Percentiles rank a stretch among this genome's conserved stretches.
phyloP scores from a whole-genome alignment of 2,113 vertebrate species.

The Rostratula benghalensis region DNA sequence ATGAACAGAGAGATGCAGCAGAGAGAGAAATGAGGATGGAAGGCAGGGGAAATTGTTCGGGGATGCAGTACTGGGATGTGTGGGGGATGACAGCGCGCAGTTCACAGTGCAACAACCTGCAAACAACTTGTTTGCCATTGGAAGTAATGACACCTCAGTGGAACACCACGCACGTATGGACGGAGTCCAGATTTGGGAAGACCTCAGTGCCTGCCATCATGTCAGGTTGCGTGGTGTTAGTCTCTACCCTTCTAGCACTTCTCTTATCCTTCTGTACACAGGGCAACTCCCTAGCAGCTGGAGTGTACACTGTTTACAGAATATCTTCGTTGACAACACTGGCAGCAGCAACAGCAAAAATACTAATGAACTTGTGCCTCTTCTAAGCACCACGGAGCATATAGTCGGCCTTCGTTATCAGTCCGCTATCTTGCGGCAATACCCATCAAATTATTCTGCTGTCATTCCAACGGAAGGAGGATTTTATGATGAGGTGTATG shows the following conservation, averaged over 20 bases:
- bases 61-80: background rate
- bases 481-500: background rate
- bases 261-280: background rate
- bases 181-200: background rate
- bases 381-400: background rate
- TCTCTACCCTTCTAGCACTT: background rate
- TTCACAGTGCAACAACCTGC: background rate
- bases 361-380: background rate
- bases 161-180: accelerated
- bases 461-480: background rate
- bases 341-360: background rate
- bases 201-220: background rate
- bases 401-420: background rate
- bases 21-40: background rate
- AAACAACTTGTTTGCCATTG: background rate
- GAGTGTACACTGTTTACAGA: background rate
- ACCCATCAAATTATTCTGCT: background rate
- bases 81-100: background rate
- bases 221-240: background rate
- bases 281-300: background rate
- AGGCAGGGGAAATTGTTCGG: background rate
- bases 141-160: background rate
- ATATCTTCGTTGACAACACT: background rate
- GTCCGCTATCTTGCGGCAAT: background rate
- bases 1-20: background rate